Evolutionary conservation across 2,888 invertebrate species (phyloP), one percentile per base, ranked within the genome.

Genomic region (Macrosoma leucophasiata): DNA sequence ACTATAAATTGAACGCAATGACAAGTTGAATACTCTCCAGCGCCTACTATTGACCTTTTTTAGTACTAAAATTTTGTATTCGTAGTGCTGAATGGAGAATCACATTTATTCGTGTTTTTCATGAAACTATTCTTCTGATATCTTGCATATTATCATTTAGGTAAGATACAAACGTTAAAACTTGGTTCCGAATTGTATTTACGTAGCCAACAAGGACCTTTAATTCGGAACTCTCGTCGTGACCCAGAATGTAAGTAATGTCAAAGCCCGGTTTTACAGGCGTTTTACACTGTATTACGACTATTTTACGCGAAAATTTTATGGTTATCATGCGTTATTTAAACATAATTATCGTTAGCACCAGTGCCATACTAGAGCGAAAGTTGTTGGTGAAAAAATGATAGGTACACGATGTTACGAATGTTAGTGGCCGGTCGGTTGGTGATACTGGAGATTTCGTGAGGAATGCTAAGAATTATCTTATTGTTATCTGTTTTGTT

Each of bases 51-150:
- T n/a, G n/a, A n/a, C n/a, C n/a, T n/a, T n/a, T n/a, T 26, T 31
- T 26, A 78, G 78, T 79, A 78, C 72, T 72, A 75, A 72, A 74
- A 79, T 74, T 84, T 82, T 84, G 84, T 84, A 81, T 84, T 84
- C 79, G 81, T 84, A 79, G 82, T 79, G 73, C 70, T 76, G 79
- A 72, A 77, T 82, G 79, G 75, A 72, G 69, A 71, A 77, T 69
- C 75, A 81, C 82, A 77, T 76, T 81, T 84, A 77, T 69, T 70
- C 62, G 67, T 72, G 73, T 78, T 84, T 82, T 77, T 67, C 68
- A 84, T 84, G 79, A 84, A 62, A 72, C 57, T 58, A 69, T 71
- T 67, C 67, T 72, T 66, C 62, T 76, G 65, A 75, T 73, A 69
- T 64, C 68, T 58, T 64, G 62, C 67, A 69, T 69, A 71, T 73